These are phyloP conservation scores for Catonia carolina DNA, from an alignment of 2,888 invertebrate species.

Conservation along the genomic window DNA sequence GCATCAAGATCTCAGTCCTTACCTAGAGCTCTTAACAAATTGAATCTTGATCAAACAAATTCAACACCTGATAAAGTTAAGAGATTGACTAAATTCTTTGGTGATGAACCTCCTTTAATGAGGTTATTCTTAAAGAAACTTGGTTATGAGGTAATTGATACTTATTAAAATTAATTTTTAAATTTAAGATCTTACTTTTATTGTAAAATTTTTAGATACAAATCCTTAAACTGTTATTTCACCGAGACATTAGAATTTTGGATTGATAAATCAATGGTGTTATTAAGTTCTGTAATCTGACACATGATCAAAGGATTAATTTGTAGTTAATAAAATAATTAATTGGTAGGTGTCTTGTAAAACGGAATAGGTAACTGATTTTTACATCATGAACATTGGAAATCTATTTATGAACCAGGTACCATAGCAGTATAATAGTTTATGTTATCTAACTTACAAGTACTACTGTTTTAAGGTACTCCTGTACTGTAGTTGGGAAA, in stretches of 20 bases:
- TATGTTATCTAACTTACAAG: too few species aligned
- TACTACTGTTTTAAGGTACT: too few species aligned
- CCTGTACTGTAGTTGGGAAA: too few species aligned
- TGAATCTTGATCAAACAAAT: slow-evolving; percentile 48
- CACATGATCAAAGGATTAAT: too few species aligned
- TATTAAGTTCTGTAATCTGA: too few species aligned
- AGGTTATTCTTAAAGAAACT: slow-evolving; percentile 82
- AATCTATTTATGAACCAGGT: too few species aligned
- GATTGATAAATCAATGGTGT: neutral
- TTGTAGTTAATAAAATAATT: too few species aligned
- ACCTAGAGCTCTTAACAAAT: slow-evolving; percentile 43
- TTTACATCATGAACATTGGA: too few species aligned
- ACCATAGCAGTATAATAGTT: too few species aligned
- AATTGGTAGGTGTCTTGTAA: too few species aligned
- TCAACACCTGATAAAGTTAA: slow-evolving; percentile 82
- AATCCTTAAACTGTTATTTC: neutral
- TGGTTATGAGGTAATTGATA: slow-evolving; percentile 71
- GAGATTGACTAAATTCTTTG: slow-evolving; percentile 88
- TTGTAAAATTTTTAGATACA: neutral
- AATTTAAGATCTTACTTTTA: slow-evolving; percentile 4
- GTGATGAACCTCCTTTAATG: slow-evolving; percentile 84
- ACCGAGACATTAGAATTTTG: neutral
- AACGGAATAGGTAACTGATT: too few species aligned
- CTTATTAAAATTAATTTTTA: slow-evolving; percentile 5
- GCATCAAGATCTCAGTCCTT: slow-evolving; percentile 52